These are phyloP conservation scores for Imbricaverruca yamaguchii DNA, from an alignment of 2,888 invertebrate species.

Conservation along the genomic window DNA sequence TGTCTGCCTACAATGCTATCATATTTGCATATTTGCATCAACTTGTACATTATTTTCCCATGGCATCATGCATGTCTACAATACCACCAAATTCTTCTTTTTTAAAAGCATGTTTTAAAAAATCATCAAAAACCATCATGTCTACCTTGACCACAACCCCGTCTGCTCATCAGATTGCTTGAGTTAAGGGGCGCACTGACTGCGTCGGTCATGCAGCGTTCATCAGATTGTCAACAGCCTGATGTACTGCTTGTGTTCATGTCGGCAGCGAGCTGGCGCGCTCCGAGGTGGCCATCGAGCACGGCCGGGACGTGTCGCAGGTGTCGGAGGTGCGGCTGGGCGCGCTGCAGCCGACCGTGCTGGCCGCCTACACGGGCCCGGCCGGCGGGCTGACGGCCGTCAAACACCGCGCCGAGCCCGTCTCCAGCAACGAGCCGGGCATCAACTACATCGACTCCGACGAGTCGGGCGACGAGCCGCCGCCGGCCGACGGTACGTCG, in stretches of 20 bases:
- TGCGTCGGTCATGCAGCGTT: no score
- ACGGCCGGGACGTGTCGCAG: neutral
- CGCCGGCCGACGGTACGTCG: neutral
- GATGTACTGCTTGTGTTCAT: neutral
- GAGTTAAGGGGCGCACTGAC: no score
- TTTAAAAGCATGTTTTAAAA: no score
- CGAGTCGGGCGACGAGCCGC: slow-evolving; percentile 38
- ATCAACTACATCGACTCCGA: slow-evolving; percentile 63
- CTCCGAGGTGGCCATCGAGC: slow-evolving; percentile 1
- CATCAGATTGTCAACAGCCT: no score
- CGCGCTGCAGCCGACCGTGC: slow-evolving; percentile 49
- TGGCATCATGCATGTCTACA: no score
- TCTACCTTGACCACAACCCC: no score
- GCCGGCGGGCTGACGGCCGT: slow-evolving; percentile 70
- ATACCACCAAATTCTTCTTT: no score
- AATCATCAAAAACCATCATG: no score
- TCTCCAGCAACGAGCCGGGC: slow-evolving; percentile 58
- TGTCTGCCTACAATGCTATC: no score
- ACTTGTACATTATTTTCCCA: no score
- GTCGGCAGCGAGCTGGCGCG: neutral
- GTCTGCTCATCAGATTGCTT: no score
- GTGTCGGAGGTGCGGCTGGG: slow-evolving; percentile 51
- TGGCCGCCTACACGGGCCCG: slow-evolving; percentile 72
- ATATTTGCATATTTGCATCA: no score
- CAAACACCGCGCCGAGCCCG: slow-evolving; percentile 49